phyloP scores from a whole-genome alignment of 2,888 invertebrate genomes.

The Hemicrepidius hirtus region DNA sequence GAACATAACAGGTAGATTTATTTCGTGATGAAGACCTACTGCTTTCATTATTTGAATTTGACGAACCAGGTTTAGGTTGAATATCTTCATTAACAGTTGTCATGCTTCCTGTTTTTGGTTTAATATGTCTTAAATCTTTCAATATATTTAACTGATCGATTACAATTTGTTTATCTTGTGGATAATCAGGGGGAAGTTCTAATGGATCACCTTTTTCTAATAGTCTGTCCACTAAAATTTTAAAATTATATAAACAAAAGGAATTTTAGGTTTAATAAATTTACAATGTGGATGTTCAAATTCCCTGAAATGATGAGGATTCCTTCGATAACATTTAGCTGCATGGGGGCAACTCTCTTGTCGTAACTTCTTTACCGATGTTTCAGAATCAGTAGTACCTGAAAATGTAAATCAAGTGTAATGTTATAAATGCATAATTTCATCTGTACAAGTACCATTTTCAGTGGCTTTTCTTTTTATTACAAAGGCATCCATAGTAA shows the following conservation, averaged over 20 bases:
- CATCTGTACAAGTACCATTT: neutral
- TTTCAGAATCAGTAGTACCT: conserved; percentile 18
- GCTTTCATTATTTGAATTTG: conserved; percentile 47
- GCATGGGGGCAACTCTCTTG: conserved; percentile 83
- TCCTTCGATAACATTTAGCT: conserved; percentile 86
- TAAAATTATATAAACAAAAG: conserved; percentile 33
- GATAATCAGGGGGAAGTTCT: conserved; percentile 75
- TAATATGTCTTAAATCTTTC: conserved; percentile 58
- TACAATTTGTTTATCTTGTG: conserved; percentile 74
- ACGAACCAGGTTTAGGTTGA: conserved; percentile 15
- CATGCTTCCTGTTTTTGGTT: neutral
- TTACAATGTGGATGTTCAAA: conserved; percentile 88
- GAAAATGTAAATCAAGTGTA: no score
- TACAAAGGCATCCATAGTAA: conserved; percentile 51
- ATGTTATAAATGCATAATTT: neutral
- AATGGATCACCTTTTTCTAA: conserved; percentile 73
- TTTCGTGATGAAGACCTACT: conserved; percentile 60
- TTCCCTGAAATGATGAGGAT: conserved; percentile 89
- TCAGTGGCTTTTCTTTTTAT: conserved; percentile 45
- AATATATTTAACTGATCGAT: conserved; percentile 78
- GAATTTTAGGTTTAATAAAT: conserved; percentile 61
- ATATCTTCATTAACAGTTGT: neutral
- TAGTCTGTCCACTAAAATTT: conserved; percentile 79
- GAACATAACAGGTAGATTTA: conserved; percentile 71
- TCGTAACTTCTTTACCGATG: conserved; percentile 58